Percentiles rank a stretch among this genome's conserved stretches.
Conservation (phyloP, 1,140 invertebrate genomes). For the Bombus polaris region DNA sequence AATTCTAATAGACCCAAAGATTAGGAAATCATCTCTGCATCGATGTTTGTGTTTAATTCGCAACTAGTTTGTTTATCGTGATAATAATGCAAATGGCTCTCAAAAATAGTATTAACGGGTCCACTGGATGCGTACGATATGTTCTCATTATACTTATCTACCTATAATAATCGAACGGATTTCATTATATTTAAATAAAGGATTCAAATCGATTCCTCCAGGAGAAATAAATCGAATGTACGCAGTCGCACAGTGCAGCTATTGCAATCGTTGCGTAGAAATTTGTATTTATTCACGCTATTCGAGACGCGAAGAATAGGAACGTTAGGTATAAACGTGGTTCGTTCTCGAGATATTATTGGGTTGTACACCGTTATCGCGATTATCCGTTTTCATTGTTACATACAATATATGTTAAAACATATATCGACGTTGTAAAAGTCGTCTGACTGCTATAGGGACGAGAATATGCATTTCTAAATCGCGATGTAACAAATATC, state of each 20-base stretch:
- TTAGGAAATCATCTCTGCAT: background rate
- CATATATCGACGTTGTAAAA: slow-evolving; percentile 28
- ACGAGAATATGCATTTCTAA: background rate
- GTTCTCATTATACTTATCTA: background rate
- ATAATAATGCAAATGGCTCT: too few species aligned
- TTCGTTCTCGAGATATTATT: slow-evolving; percentile 34
- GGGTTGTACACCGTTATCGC: slow-evolving; percentile 26
- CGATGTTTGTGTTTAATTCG: background rate
- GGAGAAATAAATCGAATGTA: background rate
- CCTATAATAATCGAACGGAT: background rate
- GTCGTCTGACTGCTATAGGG: background rate
- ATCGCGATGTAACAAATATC: slow-evolving; percentile 9
- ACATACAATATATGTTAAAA: slow-evolving; percentile 38
- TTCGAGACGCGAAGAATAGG: slow-evolving; percentile 43
- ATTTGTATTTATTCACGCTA: slow-evolving; percentile 36
- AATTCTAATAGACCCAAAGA: background rate
- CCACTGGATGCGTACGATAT: background rate
- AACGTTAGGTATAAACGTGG: slow-evolving; percentile 20
- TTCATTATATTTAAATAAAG: background rate
- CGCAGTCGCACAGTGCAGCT: slow-evolving; percentile 13
- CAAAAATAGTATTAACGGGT: background rate
- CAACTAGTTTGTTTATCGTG: background rate
- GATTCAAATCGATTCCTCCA: background rate
- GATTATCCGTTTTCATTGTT: slow-evolving; percentile 46
- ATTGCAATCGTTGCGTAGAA: slow-evolving; percentile 25